Percentiles rank a stretch among this genome's conserved stretches.
Conservation (phyloP, 2,113 vertebrate species). For the Pollachius pollachius region DNA sequence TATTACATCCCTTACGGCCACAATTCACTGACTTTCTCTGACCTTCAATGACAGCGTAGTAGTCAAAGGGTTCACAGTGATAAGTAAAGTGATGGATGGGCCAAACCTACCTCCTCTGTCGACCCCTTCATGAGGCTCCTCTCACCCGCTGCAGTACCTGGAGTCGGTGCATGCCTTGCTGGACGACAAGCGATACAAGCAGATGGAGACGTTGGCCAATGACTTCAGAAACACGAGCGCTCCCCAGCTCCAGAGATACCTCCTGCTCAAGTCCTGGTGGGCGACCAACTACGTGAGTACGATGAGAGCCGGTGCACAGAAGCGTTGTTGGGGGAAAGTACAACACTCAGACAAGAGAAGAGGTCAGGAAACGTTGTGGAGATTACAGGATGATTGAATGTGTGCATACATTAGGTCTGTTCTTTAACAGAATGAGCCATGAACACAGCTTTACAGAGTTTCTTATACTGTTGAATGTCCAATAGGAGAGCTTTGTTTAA, state of each 20-base stretch:
- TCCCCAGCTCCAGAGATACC: slow-evolving; percentile 84
- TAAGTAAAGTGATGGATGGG: too few relatives aligned
- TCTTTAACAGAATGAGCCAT: too few relatives aligned
- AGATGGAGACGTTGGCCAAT: slow-evolving; percentile 81
- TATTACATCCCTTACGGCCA: too few relatives aligned
- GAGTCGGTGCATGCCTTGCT: slow-evolving; percentile 86
- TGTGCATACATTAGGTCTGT: neutral
- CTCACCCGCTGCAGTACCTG: slow-evolving; percentile 79
- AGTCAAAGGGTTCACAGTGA: too few relatives aligned
- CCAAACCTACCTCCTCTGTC: too few relatives aligned
- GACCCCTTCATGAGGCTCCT: too few relatives aligned
- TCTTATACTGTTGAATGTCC: too few relatives aligned
- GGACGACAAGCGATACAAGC: slow-evolving; percentile 72
- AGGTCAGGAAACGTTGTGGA: neutral
- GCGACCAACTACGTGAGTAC: slow-evolving; percentile 89
- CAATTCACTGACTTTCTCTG: too few relatives aligned
- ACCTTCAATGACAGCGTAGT: too few relatives aligned
- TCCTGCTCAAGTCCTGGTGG: slow-evolving; percentile 93
- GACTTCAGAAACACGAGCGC: slow-evolving; percentile 83
- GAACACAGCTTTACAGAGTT: too few relatives aligned
- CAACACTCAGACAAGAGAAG: too few relatives aligned
- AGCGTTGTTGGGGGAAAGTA: neutral
- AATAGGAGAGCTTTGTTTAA: too few relatives aligned
- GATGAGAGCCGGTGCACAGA: neutral
- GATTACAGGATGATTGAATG: neutral